Conservation (phyloP, 2,888 invertebrate genomes). For the Hirudinaria manillensis region DNA sequence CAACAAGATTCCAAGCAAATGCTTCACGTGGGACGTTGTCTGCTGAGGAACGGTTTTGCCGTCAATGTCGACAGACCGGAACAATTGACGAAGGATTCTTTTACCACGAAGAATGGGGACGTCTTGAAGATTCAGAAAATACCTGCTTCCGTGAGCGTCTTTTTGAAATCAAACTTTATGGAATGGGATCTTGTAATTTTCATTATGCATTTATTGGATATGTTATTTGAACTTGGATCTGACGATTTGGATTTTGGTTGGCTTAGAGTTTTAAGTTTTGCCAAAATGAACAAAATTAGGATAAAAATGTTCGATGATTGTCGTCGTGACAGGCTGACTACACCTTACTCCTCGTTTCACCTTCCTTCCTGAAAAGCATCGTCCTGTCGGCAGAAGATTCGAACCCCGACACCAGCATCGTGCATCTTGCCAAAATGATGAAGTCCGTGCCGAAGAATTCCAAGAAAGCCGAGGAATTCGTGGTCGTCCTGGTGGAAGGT, state of each 20-base stretch:
- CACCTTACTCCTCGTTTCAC: neutral
- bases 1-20: neutral
- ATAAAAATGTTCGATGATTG: too few species aligned
- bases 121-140: neutral
- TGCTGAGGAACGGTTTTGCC: neutral
- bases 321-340: neutral
- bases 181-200: neutral
- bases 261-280: too few species aligned
- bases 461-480: neutral
- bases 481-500: neutral
- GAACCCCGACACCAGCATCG: neutral
- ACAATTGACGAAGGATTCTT: neutral
- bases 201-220: neutral
- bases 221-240: too few species aligned
- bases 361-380: neutral
- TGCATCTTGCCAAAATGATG: neutral
- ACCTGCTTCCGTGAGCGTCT: neutral
- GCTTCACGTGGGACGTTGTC: neutral
- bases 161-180: neutral
- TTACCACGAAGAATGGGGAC: neutral
- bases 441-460: neutral
- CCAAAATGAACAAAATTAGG: too few species aligned
- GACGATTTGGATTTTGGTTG: too few species aligned
- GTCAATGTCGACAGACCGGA: conserved; percentile 1
- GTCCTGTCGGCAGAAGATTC: neutral